phyloP scores from a whole-genome alignment of 2,888 invertebrate species.

The Ochlodes sylvanus region DNA sequence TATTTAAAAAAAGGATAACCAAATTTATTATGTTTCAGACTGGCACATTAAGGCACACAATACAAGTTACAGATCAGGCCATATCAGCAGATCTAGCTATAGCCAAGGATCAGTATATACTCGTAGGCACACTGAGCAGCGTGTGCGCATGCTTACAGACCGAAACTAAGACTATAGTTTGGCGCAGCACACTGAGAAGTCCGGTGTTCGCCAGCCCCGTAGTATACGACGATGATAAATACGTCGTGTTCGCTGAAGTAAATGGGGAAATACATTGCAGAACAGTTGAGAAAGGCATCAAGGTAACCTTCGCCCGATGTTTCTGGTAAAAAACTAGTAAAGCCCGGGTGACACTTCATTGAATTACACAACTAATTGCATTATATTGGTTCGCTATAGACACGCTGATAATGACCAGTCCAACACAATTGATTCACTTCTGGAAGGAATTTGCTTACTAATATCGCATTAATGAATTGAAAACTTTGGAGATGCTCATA shows the following conservation, averaged over 20 bases:
- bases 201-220: constrained; percentile 88
- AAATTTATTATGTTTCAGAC: constrained; percentile 66
- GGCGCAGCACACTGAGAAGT: constrained; percentile 84
- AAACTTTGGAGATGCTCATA: no score
- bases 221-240: constrained; percentile 81
- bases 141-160: constrained; percentile 81
- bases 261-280: constrained; percentile 84
- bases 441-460: no score
- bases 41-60: constrained; percentile 68
- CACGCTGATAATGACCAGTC: no score
- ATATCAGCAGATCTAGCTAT: constrained; percentile 78
- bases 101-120: constrained; percentile 67
- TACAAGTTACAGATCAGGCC: constrained; percentile 69
- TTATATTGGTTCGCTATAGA: constrained; percentile 4
- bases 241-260: constrained; percentile 84
- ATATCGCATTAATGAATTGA: no score
- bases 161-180: constrained; percentile 80
- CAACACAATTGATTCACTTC: no score
- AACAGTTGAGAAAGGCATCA: constrained; percentile 75
- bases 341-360: not conserved
- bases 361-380: not conserved
- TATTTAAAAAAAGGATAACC: no score
- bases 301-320: constrained; percentile 58
- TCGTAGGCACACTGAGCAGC: constrained; percentile 86
- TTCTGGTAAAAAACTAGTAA: not conserved